Evolutionary conservation across 2,113 vertebrate genomes (phyloP).

Genomic region (Morone chrysops): DNA sequence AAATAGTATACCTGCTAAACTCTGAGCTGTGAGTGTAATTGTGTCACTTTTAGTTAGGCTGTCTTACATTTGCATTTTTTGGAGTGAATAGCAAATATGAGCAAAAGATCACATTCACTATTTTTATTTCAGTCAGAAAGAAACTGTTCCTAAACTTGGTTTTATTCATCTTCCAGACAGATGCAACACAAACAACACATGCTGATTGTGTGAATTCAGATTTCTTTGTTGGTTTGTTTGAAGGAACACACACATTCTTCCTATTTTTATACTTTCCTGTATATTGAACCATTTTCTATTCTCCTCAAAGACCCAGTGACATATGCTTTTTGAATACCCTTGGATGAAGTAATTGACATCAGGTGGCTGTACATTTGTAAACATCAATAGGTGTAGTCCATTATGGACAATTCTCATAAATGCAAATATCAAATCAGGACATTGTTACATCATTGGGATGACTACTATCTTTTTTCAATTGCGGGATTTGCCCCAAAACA

Average conservation of each 20-base stretch:
- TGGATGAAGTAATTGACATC: not conserved
- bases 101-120: not conserved
- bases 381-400: not conserved
- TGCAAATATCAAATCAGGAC: no score
- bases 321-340: not conserved
- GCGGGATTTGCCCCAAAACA: not conserved
- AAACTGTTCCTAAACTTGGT: not conserved
- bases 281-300: not conserved
- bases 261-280: not conserved
- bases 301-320: not conserved
- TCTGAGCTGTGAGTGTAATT: no score
- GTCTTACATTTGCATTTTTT: not conserved
- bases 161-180: slow-evolving; percentile 1
- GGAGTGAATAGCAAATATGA: not conserved
- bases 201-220: not conserved
- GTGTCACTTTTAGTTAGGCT: no score
- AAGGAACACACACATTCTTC: not conserved
- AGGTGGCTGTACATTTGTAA: no score
- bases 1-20: no score
- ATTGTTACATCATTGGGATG: not conserved
- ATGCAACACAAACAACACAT: not conserved
- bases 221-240: not conserved
- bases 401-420: not conserved
- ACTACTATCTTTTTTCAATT: not conserved
- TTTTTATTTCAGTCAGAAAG: not conserved